These are phyloP conservation scores for Polia nebulosa DNA, from an alignment of 2,888 invertebrate species.

Conservation along the genomic window DNA sequence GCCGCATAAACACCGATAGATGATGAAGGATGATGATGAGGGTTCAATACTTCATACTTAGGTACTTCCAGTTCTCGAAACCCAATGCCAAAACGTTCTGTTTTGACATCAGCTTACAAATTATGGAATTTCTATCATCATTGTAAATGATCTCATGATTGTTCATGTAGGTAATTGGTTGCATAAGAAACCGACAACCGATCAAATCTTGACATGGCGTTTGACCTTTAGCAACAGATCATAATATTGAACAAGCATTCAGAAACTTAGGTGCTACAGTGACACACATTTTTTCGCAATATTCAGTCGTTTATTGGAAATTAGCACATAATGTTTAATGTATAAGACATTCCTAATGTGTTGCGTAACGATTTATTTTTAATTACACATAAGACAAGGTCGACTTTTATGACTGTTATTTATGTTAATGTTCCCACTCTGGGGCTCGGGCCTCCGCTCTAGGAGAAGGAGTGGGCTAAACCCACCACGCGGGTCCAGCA, in stretches of 20 bases:
- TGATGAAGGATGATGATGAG: too few relatives aligned
- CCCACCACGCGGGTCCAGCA: neutral
- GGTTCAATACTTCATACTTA: too few relatives aligned
- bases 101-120: neutral
- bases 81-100: neutral
- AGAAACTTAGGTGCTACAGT: constrained; percentile 13
- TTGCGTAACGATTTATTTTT: constrained; percentile 10
- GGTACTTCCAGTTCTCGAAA: neutral
- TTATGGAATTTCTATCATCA: neutral
- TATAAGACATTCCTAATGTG: constrained; percentile 22
- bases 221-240: constrained; percentile 21
- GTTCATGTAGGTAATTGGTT: neutral
- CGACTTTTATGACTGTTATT: constrained; percentile 1
- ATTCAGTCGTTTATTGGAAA: constrained; percentile 11
- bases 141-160: constrained; percentile 7
- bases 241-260: constrained; percentile 3
- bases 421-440: neutral
- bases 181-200: neutral
- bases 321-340: constrained; percentile 30
- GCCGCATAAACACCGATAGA: too few relatives aligned
- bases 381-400: constrained; percentile 20
- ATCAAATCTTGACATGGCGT: constrained; percentile 19
- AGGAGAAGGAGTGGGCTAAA: neutral
- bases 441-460: neutral
- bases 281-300: constrained; percentile 25